These are phyloP conservation scores for Carduelis carduelis DNA, from an alignment of 2,797 vertebrate species.

Conservation along the genomic window DNA sequence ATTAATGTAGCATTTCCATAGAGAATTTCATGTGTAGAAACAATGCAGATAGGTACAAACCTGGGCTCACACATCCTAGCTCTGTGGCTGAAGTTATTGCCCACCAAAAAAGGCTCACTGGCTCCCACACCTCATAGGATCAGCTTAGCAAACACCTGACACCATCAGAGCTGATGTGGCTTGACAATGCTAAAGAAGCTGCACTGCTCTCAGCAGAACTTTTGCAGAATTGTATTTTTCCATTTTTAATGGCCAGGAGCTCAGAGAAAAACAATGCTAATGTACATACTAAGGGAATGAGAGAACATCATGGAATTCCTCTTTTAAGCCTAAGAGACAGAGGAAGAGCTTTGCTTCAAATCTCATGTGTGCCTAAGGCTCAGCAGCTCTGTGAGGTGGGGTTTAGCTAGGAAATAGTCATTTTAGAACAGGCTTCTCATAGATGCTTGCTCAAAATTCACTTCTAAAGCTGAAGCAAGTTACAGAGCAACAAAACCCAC, in stretches of 20 bases:
- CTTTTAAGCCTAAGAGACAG: constrained; percentile 21
- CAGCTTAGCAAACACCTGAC: background rate
- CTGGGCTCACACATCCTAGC: background rate
- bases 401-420: background rate
- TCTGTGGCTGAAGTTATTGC: background rate
- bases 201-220: background rate
- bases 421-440: background rate
- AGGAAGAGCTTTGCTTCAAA: constrained; percentile 20
- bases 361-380: constrained; percentile 19
- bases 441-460: background rate
- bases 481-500: background rate
- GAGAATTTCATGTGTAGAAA: background rate
- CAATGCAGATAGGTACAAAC: background rate
- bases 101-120: background rate
- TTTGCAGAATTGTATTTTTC: constrained; percentile 15
- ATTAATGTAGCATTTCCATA: background rate
- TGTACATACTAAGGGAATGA: constrained; percentile 1
- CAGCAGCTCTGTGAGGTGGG: constrained; percentile 17
- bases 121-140: background rate
- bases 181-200: background rate
- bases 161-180: background rate
- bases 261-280: constrained; percentile 12
- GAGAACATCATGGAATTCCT: constrained; percentile 10
- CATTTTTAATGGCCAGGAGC: background rate
- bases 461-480: background rate